These are phyloP conservation scores for Montipora capricornis DNA, from an alignment of 64 coral and sea anemone genomes.

Conservation along the genomic window DNA sequence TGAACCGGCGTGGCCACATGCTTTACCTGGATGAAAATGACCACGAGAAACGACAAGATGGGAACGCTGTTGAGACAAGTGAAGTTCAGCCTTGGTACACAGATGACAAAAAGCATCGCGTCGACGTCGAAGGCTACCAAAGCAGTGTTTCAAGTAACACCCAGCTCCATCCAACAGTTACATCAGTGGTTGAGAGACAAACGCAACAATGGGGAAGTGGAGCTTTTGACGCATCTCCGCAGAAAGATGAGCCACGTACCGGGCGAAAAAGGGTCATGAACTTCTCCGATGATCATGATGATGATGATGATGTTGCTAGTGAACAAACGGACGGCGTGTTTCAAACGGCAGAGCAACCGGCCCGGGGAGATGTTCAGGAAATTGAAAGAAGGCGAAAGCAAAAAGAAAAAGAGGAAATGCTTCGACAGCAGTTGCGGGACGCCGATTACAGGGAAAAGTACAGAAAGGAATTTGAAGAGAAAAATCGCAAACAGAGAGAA, in stretches of 20 bases:
- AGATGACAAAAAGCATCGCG: neutral
- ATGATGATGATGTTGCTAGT: neutral
- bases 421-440: constrained; percentile 36
- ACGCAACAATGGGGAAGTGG: neutral
- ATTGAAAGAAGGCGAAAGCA: constrained; percentile 15
- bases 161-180: neutral
- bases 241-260: constrained; percentile 16
- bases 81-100: neutral
- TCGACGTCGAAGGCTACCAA: neutral
- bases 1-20: neutral
- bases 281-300: constrained; percentile 22
- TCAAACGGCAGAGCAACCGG: neutral
- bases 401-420: constrained; percentile 40
- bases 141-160: neutral
- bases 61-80: neutral
- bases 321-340: neutral
- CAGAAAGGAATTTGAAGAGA: constrained; percentile 87
- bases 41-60: neutral
- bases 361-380: neutral
- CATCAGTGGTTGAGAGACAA: neutral
- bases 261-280: constrained; percentile 22
- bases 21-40: constrained; percentile 3
- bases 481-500: constrained; percentile 88
- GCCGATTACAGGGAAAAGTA: constrained; percentile 83
- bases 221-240: neutral